These are phyloP conservation scores for Garrulus glandarius DNA, from an alignment of 2,797 vertebrate species.

Conservation along the genomic window DNA sequence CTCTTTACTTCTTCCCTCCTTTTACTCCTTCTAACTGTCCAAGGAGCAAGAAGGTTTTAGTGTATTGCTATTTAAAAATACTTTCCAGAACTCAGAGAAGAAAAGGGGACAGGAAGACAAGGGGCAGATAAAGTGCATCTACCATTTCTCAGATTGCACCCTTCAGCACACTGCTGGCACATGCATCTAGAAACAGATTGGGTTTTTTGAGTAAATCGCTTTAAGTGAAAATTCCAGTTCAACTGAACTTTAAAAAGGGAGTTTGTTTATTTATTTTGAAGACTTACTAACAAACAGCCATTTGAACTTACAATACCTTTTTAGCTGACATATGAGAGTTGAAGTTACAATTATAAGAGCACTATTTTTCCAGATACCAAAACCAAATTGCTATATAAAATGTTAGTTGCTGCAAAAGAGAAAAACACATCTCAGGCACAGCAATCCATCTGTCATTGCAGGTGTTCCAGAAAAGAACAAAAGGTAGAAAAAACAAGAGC, in stretches of 20 bases:
- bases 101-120: not conserved
- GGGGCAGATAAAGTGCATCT: not conserved
- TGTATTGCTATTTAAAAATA: not conserved
- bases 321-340: not conserved
- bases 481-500: not conserved
- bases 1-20: not conserved
- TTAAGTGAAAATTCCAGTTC: not conserved
- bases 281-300: not conserved
- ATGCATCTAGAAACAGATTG: not conserved
- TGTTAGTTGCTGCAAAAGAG: not conserved
- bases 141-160: not conserved
- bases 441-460: not conserved
- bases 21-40: not conserved
- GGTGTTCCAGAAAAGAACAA: not conserved
- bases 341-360: not conserved
- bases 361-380: not conserved
- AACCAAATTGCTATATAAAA: not conserved
- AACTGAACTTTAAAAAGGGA: not conserved
- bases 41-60: not conserved
- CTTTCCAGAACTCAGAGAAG: not conserved
- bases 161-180: not conserved
- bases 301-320: not conserved
- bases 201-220: not conserved
- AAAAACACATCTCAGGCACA: not conserved
- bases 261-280: not conserved